Percentiles rank a stretch among this genome's conserved stretches.
Conservation (phyloP, 2,797 vertebrate genomes). For the Eulemur coronatus region DNA sequence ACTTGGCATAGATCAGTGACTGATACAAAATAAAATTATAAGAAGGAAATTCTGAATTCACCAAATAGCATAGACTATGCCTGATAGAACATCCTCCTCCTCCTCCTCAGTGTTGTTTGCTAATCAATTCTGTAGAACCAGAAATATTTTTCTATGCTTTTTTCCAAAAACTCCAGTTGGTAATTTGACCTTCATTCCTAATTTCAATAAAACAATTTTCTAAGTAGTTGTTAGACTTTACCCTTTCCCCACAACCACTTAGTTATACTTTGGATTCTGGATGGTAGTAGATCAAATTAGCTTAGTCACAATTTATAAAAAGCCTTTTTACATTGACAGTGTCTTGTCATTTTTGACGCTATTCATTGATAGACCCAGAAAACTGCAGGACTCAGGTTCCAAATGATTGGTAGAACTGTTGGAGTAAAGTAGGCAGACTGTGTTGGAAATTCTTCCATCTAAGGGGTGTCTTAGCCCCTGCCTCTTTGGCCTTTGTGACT, state of each 20-base stretch:
- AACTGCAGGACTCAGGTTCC: neutral
- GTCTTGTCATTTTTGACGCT: neutral
- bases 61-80: neutral
- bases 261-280: neutral
- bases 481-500: slow-evolving; percentile 68
- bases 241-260: neutral
- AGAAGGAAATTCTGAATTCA: slow-evolving; percentile 8
- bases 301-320: neutral
- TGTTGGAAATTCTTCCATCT: slow-evolving; percentile 12
- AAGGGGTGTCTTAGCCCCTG: slow-evolving; percentile 68
- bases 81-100: neutral
- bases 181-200: neutral
- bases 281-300: neutral
- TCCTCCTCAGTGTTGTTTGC: neutral
- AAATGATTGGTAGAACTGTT: neutral
- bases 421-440: slow-evolving; percentile 2
- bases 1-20: slow-evolving; percentile 6
- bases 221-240: neutral
- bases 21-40: neutral
- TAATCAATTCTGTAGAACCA: neutral
- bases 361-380: neutral
- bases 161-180: neutral
- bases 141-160: neutral
- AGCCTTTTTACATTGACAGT: neutral
- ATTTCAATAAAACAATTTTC: neutral